Evolutionary conservation across 2,888 invertebrate species (phyloP).

Genomic region (Drosophila emarginata): DNA sequence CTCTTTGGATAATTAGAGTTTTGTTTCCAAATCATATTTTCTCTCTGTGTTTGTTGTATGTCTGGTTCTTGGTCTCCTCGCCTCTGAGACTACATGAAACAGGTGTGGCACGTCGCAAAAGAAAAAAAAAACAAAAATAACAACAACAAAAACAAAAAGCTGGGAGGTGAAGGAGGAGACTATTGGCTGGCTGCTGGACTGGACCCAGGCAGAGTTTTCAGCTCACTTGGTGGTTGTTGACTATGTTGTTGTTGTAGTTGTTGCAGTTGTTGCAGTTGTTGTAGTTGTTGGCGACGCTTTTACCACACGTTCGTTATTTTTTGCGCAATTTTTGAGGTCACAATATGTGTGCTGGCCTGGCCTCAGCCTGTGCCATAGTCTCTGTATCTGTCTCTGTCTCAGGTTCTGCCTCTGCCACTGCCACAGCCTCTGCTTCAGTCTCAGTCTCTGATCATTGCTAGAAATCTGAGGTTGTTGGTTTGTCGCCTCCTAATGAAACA

Average conservation of each 20-base stretch:
- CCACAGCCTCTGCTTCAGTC: no score
- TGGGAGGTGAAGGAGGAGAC: constrained; percentile 60
- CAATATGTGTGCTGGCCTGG: constrained; percentile 52
- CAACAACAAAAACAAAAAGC: constrained; percentile 37
- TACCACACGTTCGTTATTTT: constrained; percentile 78
- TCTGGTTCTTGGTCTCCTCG: constrained; percentile 29
- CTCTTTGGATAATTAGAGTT: background rate
- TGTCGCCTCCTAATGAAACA: constrained; percentile 77
- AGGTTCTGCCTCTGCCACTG: no score
- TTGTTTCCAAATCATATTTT: background rate
- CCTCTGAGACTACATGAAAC: constrained; percentile 71
- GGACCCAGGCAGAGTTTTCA: constrained; percentile 60
- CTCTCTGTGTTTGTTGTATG: constrained; percentile 19
- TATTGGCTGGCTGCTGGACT: constrained; percentile 64
- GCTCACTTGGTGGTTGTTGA: constrained; percentile 48
- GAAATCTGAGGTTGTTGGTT: constrained; percentile 64
- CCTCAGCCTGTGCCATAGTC: constrained; percentile 6
- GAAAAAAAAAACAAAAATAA: constrained; percentile 22
- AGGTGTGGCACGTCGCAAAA: constrained; percentile 71
- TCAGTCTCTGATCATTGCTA: constrained; percentile 67
- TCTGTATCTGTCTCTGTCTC: no score
- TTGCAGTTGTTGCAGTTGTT: constrained; percentile 57
- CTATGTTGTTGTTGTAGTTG: constrained; percentile 40
- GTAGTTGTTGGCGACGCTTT: constrained; percentile 74
- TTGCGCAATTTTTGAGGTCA: constrained; percentile 75